Evolutionary conservation across 2,113 vertebrate species (phyloP).

Genomic region (Hypomesus transpacificus): DNA sequence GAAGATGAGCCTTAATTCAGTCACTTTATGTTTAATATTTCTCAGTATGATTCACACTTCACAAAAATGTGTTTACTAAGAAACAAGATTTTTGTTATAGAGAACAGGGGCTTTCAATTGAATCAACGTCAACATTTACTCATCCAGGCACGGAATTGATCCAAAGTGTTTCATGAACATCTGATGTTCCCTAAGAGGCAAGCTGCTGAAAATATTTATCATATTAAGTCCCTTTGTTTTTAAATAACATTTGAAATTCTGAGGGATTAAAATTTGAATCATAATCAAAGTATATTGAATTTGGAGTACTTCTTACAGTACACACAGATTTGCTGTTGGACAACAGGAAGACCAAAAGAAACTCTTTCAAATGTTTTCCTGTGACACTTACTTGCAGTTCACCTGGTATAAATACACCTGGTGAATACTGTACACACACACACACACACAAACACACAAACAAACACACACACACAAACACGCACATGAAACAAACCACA

Average conservation of each 20-base stretch:
- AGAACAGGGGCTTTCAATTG: neutral
- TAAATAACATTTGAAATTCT: conserved; percentile 2
- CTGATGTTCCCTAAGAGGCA: conserved; percentile 10
- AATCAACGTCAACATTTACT: conserved; percentile 29
- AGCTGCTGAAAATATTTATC: conserved; percentile 24
- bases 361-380: neutral
- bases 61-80: conserved; percentile 38
- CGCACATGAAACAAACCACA: neutral
- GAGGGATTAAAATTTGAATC: neutral
- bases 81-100: neutral
- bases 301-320: no score
- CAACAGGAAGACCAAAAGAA: neutral
- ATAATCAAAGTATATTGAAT: neutral
- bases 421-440: neutral
- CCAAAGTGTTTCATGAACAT: conserved; percentile 24
- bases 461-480: neutral
- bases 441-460: neutral
- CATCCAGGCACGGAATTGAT: conserved; percentile 3
- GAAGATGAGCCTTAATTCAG: conserved; percentile 13
- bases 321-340: neutral
- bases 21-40: no score
- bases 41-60: conserved; percentile 14
- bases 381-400: neutral
- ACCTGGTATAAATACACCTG: neutral
- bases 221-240: conserved; percentile 15